Conservation (phyloP, 2,797 vertebrate genomes). For the Anguilla marmorata region DNA sequence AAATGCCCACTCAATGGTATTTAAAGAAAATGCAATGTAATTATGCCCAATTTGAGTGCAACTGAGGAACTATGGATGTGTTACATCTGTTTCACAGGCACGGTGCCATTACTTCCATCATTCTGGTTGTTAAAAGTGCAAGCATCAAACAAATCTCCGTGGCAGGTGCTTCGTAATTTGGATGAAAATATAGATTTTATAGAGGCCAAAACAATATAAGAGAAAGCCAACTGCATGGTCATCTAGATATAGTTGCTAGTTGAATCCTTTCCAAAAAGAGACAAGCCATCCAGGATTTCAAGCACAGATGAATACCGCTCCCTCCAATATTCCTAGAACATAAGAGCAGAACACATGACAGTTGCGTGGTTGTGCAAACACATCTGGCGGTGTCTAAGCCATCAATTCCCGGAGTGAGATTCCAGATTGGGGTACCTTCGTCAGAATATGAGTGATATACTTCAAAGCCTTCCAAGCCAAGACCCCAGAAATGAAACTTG, state of each 20-base stretch:
- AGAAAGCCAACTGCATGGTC: neutral
- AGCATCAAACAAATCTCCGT: neutral
- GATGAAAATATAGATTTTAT: neutral
- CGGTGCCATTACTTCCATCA: neutral
- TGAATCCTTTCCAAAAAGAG: neutral
- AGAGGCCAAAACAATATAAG: neutral
- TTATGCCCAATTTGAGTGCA: neutral
- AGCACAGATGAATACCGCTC: neutral
- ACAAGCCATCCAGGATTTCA: slow-evolving; percentile 1
- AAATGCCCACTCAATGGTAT: neutral
- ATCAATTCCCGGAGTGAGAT: neutral
- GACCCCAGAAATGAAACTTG: neutral
- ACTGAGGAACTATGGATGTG: neutral
- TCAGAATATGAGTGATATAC: neutral
- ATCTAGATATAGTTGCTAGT: neutral
- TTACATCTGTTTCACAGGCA: neutral
- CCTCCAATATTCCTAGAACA: neutral
- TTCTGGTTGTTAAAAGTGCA: neutral
- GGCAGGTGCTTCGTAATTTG: neutral
- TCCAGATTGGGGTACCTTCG: neutral
- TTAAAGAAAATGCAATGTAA: neutral
- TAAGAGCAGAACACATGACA: neutral
- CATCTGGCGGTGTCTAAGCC: slow-evolving; percentile 6
- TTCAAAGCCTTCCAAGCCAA: neutral
- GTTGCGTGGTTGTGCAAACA: neutral